Conservation (phyloP, 2,888 invertebrate species). For the Stictocephala bisonia region DNA sequence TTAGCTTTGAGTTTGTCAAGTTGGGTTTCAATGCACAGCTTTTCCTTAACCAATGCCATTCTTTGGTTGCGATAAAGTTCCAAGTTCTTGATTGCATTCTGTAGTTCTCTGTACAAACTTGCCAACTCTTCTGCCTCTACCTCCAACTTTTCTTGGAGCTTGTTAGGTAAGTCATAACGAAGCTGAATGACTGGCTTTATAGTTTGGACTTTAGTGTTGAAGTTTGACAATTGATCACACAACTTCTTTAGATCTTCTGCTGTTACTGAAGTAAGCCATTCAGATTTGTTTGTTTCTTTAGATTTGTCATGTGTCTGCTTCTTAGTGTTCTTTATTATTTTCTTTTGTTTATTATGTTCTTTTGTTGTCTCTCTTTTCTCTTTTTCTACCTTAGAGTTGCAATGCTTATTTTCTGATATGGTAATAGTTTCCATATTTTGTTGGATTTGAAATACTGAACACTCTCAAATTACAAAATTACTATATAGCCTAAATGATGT, state of each 20-base stretch:
- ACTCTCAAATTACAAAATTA: too few relatives aligned
- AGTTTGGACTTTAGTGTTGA: neutral
- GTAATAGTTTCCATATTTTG: too few relatives aligned
- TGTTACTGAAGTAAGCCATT: neutral
- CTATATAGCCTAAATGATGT: too few relatives aligned
- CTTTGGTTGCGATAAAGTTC: constrained; percentile 61
- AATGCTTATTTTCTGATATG: too few relatives aligned
- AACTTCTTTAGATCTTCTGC: constrained; percentile 2
- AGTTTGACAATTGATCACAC: neutral
- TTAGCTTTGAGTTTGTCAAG: constrained; percentile 61
- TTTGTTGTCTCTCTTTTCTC: too few relatives aligned
- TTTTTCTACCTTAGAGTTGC: too few relatives aligned
- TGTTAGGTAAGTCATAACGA: constrained; percentile 46
- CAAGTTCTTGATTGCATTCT: constrained; percentile 60
- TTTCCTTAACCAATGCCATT: constrained; percentile 61
- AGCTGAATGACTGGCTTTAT: constrained; percentile 1
- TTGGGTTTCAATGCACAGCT: constrained; percentile 56
- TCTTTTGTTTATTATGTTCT: too few relatives aligned
- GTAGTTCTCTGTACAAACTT: constrained; percentile 61
- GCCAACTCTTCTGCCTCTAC: constrained; percentile 61
- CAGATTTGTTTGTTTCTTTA: too few relatives aligned
- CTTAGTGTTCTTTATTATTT: too few relatives aligned
- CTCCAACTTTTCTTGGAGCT: constrained; percentile 59
- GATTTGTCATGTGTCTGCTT: too few relatives aligned
- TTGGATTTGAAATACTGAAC: too few relatives aligned